These are phyloP conservation scores for Heliopora coerulea DNA, from an alignment of 92 coral and sea anemone species.

Conservation along the genomic window DNA sequence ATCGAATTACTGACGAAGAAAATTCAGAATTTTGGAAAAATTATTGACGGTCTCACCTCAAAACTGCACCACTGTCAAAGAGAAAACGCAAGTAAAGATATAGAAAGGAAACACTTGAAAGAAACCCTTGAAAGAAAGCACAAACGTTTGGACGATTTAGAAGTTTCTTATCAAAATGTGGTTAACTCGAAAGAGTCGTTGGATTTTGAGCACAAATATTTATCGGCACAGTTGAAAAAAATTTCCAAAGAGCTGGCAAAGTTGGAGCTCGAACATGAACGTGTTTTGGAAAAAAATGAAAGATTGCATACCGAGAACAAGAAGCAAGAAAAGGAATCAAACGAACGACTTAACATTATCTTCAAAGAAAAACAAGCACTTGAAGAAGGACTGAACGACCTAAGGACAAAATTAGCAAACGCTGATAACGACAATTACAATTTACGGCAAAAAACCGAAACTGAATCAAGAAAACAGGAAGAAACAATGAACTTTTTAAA, in stretches of 20 bases:
- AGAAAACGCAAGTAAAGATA: neutral
- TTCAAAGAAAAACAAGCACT: neutral
- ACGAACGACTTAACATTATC: neutral
- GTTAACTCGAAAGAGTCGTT: neutral
- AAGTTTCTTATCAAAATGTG: neutral
- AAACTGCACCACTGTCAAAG: neutral
- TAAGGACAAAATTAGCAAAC: conserved; percentile 4
- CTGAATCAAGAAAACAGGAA: neutral
- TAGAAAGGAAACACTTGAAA: neutral
- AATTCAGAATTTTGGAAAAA: neutral
- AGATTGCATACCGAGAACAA: neutral
- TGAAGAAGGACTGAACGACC: neutral
- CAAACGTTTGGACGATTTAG: neutral
- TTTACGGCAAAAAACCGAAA: neutral
- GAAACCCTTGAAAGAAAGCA: conserved; percentile 12
- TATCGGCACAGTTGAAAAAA: neutral
- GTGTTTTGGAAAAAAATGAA: conserved; percentile 5
- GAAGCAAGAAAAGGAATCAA: conserved; percentile 6
- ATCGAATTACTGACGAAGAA: conserved; percentile 3
- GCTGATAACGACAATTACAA: neutral
- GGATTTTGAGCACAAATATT: conserved; percentile 2
- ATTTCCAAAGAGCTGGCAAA: neutral
- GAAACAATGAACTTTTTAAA: neutral
- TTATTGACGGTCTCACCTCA: neutral
- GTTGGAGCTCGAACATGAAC: neutral